These are phyloP conservation scores for Trissolcus brochymenae DNA, from an alignment of 2,888 invertebrate species.

Conservation along the genomic window DNA sequence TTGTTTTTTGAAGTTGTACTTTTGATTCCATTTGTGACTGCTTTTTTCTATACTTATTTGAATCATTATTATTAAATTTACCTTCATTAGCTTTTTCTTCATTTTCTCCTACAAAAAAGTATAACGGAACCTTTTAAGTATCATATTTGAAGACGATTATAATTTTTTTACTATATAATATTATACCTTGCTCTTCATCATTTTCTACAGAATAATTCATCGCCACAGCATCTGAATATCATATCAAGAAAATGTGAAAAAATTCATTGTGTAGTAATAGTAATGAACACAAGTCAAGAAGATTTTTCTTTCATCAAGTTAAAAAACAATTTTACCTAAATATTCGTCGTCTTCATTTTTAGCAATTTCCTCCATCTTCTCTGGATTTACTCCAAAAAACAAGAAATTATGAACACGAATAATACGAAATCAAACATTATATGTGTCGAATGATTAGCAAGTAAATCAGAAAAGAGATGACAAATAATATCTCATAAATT, in stretches of 20 bases:
- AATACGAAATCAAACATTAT: not conserved
- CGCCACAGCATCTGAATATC: constrained; percentile 28
- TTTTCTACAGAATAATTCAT: constrained; percentile 22
- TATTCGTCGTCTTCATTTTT: constrained; percentile 34
- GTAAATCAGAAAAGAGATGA: constrained; percentile 34
- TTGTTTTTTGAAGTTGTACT: too few relatives aligned
- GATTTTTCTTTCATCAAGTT: not conserved
- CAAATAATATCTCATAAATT: constrained; percentile 26
- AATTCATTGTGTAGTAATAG: not conserved
- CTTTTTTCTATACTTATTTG: too few relatives aligned
- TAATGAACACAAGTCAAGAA: too few relatives aligned
- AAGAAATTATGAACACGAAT: not conserved
- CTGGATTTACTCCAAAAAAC: constrained; percentile 29
- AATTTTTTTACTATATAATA: too few relatives aligned
- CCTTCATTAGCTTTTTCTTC: too few relatives aligned
- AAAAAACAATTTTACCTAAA: constrained; percentile 24
- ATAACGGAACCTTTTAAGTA: too few relatives aligned
- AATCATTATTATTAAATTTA: too few relatives aligned
- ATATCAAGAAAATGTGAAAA: constrained; percentile 5
- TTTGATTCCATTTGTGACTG: too few relatives aligned
- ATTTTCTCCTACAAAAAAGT: too few relatives aligned
- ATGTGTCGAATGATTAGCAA: constrained; percentile 17
- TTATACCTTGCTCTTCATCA: constrained; percentile 23
- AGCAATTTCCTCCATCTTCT: constrained; percentile 29
- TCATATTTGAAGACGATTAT: too few relatives aligned